Evolutionary conservation across 2,888 invertebrate genomes (phyloP), one percentile per base, ranked within the genome.

Genomic region (Dryomyza anilis): DNA sequence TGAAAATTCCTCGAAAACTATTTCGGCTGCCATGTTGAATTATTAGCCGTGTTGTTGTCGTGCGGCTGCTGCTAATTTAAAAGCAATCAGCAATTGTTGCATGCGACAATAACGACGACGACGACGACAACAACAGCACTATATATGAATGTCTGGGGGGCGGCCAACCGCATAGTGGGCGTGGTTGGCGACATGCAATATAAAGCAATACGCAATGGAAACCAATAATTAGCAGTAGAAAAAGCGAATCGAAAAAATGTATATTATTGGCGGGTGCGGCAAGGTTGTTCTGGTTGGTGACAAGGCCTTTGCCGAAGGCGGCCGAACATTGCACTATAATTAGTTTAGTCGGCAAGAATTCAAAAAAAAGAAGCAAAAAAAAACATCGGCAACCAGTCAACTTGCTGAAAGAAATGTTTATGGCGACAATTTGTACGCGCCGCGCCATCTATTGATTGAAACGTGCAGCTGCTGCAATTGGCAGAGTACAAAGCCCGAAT

Each of bases 41-140:
- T 65, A 56, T 60, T 61, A 56, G 27, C 25, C 29, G 50, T n/a
- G 45, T 27, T 53, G n/a, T n/a, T n/a, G n/a, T n/a, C 25, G 46
- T 10, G 50, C 56, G 57, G 55, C 58, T 64, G 59, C 61, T 69
- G 66, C 68, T 70, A 70, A 70, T 69, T 68, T 67, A 66, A 69
- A 70, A 69, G 67, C 69, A 70, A 67, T 70, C 67, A 70, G 68
- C 67, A 59, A 66, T 68, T 70, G 69, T 69, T 66, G 70, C 70
- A 71, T 69, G 71, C 70, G 62, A 71, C 71, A 67, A 23, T 19
- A 48, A 21, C 16, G 30, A 61, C 48, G 25, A 27, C 21, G 7
- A 19, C 3, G 6, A 21, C 36, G 36, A 7, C 46, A 23, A 6
- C n/a, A 27, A 7, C 33, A 36, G 55, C 36, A n/a, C n/a, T n/a